Conservation (phyloP, 92 coral and sea anemone species). For the Palythoa heliodiscus region DNA sequence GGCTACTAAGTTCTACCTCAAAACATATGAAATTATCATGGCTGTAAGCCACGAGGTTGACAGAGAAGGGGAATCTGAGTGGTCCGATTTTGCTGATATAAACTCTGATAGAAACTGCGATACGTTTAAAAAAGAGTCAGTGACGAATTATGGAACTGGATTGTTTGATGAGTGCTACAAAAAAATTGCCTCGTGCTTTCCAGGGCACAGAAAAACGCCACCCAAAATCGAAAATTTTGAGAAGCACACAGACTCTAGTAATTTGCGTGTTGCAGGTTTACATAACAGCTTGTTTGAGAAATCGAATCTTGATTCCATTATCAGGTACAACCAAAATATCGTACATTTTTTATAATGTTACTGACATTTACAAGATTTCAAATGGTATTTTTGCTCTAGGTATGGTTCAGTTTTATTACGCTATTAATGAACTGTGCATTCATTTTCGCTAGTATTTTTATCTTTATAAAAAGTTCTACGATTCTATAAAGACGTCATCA, state of each 20-base stretch:
- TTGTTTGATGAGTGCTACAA: constrained; percentile 6
- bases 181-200: constrained; percentile 29
- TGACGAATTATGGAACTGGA: constrained; percentile 15
- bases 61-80: constrained; percentile 37
- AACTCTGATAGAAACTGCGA: constrained; percentile 11
- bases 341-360: neutral
- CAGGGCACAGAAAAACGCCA: constrained; percentile 1
- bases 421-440: no score
- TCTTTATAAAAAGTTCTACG: no score
- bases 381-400: no score
- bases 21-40: neutral
- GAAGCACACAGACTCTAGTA: neutral
- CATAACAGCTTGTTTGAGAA: neutral
- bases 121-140: constrained; percentile 23
- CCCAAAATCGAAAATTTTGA: neutral
- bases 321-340: constrained; percentile 10
- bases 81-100: constrained; percentile 38
- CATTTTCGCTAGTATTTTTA: no score
- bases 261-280: neutral
- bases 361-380: no score
- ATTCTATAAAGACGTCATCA: no score
- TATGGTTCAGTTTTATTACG: no score
- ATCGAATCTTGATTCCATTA: constrained; percentile 32
- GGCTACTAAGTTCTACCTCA: constrained; percentile 19
- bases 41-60: constrained; percentile 40